Evolutionary conservation across 2,888 invertebrate species (phyloP).

Genomic region (Agrochola lychnidis): DNA sequence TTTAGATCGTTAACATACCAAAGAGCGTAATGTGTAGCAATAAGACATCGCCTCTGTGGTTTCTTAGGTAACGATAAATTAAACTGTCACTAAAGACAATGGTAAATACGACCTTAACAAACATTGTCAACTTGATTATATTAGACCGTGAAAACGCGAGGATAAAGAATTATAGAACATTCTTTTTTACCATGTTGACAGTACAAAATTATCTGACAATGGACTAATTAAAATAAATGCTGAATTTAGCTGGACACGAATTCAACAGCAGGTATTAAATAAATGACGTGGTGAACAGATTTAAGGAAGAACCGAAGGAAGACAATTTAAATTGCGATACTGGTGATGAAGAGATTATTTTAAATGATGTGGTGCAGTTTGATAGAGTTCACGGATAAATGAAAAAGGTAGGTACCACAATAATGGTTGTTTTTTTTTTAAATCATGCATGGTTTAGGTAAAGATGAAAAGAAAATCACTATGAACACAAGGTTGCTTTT

Average conservation of each 20-base stretch:
- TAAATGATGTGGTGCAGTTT: not conserved
- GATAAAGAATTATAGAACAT: not conserved
- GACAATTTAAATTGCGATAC: no score
- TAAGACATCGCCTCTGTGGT: constrained; percentile 3
- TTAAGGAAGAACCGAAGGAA: not conserved
- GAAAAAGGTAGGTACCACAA: not conserved
- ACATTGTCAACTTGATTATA: constrained; percentile 17
- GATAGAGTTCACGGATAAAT: not conserved
- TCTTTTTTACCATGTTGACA: not conserved
- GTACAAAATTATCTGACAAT: not conserved
- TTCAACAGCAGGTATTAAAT: not conserved
- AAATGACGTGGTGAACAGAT: not conserved
- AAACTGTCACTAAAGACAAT: constrained; percentile 35
- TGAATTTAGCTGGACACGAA: not conserved
- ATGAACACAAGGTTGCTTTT: no score
- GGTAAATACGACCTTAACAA: constrained; percentile 1
- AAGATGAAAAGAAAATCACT: not conserved
- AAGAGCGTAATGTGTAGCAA: constrained; percentile 27
- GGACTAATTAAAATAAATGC: constrained; percentile 12
- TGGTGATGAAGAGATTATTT: not conserved
- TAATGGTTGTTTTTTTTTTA: no score
- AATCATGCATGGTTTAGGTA: not conserved
- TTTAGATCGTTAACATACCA: constrained; percentile 19
- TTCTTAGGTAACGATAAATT: constrained; percentile 8
- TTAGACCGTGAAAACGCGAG: constrained; percentile 9